These are phyloP conservation scores for Ostrea denselamellosa DNA, from an alignment of 1,140 invertebrate genomes.

Conservation along the genomic window DNA sequence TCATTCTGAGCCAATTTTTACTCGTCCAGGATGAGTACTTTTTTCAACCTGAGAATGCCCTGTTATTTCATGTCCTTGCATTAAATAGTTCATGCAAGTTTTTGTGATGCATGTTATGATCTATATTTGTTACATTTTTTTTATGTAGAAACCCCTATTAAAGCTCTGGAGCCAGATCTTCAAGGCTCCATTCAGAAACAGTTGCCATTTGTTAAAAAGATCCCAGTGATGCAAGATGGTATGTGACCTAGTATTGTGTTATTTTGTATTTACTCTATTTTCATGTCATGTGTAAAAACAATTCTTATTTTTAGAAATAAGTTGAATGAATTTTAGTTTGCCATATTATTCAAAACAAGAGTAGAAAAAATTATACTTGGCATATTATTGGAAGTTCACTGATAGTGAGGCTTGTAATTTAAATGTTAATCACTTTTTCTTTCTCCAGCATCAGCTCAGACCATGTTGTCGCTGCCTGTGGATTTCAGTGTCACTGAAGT, in stretches of 20 bases:
- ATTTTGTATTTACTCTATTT: too few species aligned
- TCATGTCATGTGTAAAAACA: not conserved
- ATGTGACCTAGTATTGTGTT: not conserved
- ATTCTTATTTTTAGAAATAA: too few species aligned
- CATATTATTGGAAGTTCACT: too few species aligned
- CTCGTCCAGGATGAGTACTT: not conserved
- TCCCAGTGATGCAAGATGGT: slow-evolving; percentile 60
- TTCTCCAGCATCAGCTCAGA: slow-evolving; percentile 70
- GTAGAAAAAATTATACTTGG: too few species aligned
- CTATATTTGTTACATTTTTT: not conserved
- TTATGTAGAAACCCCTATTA: not conserved
- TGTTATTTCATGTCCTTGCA: not conserved
- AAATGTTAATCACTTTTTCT: slow-evolving; percentile 30
- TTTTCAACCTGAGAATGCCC: not conserved
- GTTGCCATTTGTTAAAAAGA: slow-evolving; percentile 53
- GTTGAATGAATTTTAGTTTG: too few species aligned
- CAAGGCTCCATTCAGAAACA: slow-evolving; percentile 70
- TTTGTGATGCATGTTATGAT: not conserved
- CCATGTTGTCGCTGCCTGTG: slow-evolving; percentile 69
- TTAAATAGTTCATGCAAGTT: not conserved
- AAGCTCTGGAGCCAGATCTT: slow-evolving; percentile 54
- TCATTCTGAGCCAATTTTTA: not conserved
- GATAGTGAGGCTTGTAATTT: not conserved
- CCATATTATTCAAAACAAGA: too few species aligned
- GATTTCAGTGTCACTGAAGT: slow-evolving; percentile 70